Evolutionary conservation across 2,113 vertebrate genomes (phyloP), one percentile per base, ranked within the genome.

Genomic region (Apteryx owenii): DNA sequence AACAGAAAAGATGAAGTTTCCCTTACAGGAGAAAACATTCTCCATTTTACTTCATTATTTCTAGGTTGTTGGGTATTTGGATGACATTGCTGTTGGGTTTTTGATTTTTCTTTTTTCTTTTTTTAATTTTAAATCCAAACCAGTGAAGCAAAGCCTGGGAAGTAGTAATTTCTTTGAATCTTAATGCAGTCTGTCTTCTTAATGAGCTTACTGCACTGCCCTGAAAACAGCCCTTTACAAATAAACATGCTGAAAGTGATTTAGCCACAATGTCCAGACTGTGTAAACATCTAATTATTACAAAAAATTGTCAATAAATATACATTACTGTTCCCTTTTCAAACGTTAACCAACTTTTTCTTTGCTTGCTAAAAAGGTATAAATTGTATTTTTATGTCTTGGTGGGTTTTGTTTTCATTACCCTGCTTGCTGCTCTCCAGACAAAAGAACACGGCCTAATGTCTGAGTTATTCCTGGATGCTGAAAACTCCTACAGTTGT

Each of bases 241-340:
- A 98, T 98, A 98, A 98, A 98, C 97, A 97, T 91, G 97, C 97
- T 97, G 77, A 93, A 84, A 97, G 98, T 98, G 98, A 98, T 98
- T 98, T 98, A 98, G 96, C 97, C 98, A 98, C 97, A 98, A 97
- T 98, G 97, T 98, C 97, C 97, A 97, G 97, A 97, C 97, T 98
- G 97, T 98, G 97, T 98, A 98, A 98, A 98, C 98, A 98, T 98
- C 98, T 98, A 97, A 98, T 98, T 98, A 98, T 98, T 98, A 98
- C 97, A 98, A 98, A 98, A 98, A 98, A 98, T 98, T 97, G 98
- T 98, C 98, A 98, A 98, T 98, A 98, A 98, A 98, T 98, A 98
- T 97, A 97, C 97, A 97, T 98, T 98, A 98, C 96, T 95, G 97
- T 98, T 98, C 97, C 97, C 98, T 97, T 97, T 97, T 98, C 97